Conservation (phyloP, 2,113 vertebrate genomes). For the Archilochus colubris region DNA sequence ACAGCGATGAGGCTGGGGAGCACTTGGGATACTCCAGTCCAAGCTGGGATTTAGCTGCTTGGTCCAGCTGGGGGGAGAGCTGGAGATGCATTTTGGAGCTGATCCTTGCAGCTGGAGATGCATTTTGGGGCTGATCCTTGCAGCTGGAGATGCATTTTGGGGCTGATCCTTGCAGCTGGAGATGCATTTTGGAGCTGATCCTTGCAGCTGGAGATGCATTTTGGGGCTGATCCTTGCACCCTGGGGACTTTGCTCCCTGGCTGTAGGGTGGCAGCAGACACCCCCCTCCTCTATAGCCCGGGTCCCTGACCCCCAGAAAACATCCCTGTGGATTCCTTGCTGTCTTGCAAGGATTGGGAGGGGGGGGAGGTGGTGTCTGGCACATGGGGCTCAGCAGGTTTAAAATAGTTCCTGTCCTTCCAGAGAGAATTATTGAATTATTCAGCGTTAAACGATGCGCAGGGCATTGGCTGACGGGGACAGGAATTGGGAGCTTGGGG, state of each 20-base stretch:
- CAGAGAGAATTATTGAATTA: slow-evolving; percentile 42
- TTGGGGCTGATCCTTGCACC: not conserved
- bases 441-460: not conserved
- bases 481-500: accelerated
- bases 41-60: not conserved
- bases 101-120: too few species aligned
- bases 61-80: accelerated
- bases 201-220: not conserved
- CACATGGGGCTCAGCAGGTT: not conserved
- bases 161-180: not conserved
- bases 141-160: not conserved
- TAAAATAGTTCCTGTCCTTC: not conserved
- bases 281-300: too few species aligned
- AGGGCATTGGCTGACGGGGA: not conserved
- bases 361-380: not conserved
- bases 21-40: not conserved
- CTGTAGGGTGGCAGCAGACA: not conserved
- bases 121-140: not conserved
- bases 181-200: not conserved
- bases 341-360: not conserved
- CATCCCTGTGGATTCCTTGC: not conserved
- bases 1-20: not conserved
- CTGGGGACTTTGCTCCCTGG: too few species aligned
- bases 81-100: not conserved
- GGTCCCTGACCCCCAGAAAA: not conserved